Percentiles rank a stretch among this genome's conserved stretches.
Evolutionary conservation across 2,888 invertebrate species (phyloP).

Genomic region (Therioaphis trifolii): DNA sequence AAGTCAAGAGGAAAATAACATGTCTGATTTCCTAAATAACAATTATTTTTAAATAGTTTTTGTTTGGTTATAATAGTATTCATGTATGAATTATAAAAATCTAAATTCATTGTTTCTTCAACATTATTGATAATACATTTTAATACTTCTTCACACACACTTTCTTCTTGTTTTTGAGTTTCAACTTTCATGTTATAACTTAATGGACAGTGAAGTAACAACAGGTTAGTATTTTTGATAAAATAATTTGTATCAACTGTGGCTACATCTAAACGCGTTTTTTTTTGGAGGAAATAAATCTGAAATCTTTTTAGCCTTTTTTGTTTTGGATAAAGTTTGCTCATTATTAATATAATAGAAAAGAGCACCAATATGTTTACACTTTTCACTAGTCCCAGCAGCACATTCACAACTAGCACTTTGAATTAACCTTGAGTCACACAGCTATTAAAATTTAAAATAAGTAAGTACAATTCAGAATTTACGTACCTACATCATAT

Average conservation of each 20-base stretch:
- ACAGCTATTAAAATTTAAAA: too few relatives aligned
- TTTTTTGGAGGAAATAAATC: not conserved
- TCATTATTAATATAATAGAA: too few relatives aligned
- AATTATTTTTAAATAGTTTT: not conserved
- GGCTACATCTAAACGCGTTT: not conserved
- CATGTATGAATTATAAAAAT: constrained; percentile 10
- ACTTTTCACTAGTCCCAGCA: too few relatives aligned
- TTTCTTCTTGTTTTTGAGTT: not conserved
- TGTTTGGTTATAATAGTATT: not conserved
- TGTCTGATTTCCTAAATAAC: not conserved
- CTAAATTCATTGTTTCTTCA: not conserved
- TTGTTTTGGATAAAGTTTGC: too few relatives aligned
- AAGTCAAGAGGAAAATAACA: not conserved
- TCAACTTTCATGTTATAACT: not conserved
- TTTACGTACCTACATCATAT: too few relatives aligned
- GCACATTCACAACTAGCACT: too few relatives aligned
- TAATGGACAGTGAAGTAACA: not conserved
- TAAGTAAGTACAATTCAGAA: too few relatives aligned
- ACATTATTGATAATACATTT: not conserved
- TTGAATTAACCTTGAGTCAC: too few relatives aligned
- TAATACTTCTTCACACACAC: not conserved
- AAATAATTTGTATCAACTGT: not conserved
- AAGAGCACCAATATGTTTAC: too few relatives aligned
- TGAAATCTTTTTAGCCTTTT: too few relatives aligned
- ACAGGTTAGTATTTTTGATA: not conserved